These are phyloP conservation scores for Tupaia chinensis DNA, from an alignment of 2,113 vertebrate species.

Conservation along the genomic window DNA sequence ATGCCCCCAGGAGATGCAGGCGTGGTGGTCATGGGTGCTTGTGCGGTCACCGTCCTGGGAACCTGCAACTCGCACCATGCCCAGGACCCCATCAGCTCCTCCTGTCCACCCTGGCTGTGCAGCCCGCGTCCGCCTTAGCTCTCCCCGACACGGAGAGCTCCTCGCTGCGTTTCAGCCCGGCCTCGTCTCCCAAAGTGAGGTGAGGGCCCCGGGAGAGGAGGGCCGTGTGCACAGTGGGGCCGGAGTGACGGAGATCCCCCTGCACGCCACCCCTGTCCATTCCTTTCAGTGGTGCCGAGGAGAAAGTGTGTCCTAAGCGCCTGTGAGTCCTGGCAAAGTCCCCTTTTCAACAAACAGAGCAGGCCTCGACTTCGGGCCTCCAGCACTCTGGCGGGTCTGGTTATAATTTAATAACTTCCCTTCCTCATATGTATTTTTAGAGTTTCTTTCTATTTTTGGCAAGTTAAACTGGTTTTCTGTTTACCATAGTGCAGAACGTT, in stretches of 20 bases:
- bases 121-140: too few relatives aligned
- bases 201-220: too few relatives aligned
- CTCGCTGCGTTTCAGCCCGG: background rate
- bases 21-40: too few relatives aligned
- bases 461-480: slow-evolving; percentile 60
- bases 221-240: too few relatives aligned
- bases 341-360: background rate
- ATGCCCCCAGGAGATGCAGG: background rate
- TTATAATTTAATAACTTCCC: slow-evolving; percentile 75
- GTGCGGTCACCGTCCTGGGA: too few relatives aligned
- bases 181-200: background rate
- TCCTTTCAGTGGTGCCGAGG: background rate
- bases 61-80: too few relatives aligned
- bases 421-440: slow-evolving; percentile 75
- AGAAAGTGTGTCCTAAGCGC: background rate
- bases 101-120: too few relatives aligned
- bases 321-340: background rate
- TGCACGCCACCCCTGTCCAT: background rate
- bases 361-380: background rate
- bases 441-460: slow-evolving; percentile 72
- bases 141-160: too few relatives aligned
- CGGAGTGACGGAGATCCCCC: too few relatives aligned
- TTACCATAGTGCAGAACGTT: slow-evolving; percentile 56
- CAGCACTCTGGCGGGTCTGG: slow-evolving; percentile 55
- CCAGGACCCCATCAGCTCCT: too few relatives aligned